phyloP scores from a whole-genome alignment of 1,140 invertebrate species.

The Euura lappo region DNA sequence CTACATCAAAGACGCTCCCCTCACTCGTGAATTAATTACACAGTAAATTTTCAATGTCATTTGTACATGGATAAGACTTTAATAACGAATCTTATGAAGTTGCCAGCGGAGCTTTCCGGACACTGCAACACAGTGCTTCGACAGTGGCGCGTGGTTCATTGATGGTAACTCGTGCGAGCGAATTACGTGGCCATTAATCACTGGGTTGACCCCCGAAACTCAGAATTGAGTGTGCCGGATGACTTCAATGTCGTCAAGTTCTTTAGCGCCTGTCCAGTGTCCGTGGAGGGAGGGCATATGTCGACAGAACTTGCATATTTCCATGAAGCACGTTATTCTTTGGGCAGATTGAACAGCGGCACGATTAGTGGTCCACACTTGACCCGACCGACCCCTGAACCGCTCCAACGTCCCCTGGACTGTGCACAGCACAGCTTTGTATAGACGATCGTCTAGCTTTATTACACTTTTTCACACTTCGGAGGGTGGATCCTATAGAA shows the following conservation, averaged over 20 bases:
- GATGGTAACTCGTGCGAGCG: neutral
- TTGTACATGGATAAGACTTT: too few species aligned
- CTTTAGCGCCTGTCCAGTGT: neutral
- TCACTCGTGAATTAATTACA: too few species aligned
- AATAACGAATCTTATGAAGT: too few species aligned
- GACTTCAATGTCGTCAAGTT: neutral
- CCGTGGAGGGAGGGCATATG: too few species aligned
- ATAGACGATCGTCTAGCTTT: slow-evolving; percentile 25
- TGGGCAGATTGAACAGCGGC: slow-evolving; percentile 15
- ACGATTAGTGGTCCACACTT: slow-evolving; percentile 52
- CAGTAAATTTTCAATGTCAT: too few species aligned
- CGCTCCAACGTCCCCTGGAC: slow-evolving; percentile 19
- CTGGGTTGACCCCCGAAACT: neutral
- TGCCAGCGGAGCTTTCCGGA: too few species aligned
- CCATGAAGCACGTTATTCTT: neutral
- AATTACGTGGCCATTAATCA: slow-evolving; percentile 2
- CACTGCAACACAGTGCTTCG: too few species aligned
- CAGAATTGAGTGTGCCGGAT: neutral
- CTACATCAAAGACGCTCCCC: too few species aligned
- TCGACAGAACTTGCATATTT: neutral
- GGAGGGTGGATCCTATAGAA: too few species aligned
- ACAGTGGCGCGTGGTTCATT: neutral
- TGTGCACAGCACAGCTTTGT: slow-evolving; percentile 36
- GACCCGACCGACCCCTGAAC: slow-evolving; percentile 39
- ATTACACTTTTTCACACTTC: slow-evolving; percentile 8